phyloP scores from a whole-genome alignment of 2,888 invertebrate species.

The Harpalus rubripes region DNA sequence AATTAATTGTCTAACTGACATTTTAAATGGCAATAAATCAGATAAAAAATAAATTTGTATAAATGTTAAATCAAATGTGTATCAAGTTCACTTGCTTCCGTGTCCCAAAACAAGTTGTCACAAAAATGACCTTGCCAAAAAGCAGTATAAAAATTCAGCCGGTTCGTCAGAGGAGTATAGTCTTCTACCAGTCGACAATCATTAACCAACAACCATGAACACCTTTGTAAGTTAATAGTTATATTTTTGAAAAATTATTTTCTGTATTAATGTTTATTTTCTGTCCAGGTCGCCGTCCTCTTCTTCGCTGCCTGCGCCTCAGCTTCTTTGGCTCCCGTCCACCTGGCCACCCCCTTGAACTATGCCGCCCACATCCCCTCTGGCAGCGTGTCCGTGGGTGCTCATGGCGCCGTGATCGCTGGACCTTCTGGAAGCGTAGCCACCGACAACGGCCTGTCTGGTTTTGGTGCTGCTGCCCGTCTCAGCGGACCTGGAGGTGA shows the following conservation, averaged over 20 bases:
- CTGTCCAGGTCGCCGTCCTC: conserved; percentile 54
- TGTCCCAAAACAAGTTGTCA: conserved; percentile 27
- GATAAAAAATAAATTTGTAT: no score
- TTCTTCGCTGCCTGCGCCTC: conserved; percentile 57
- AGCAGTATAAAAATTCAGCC: conserved; percentile 42
- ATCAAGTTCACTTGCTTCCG: conserved; percentile 23
- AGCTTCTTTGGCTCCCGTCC: conserved; percentile 42
- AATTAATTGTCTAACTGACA: no score
- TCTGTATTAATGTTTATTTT: not conserved
- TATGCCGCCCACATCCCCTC: conserved; percentile 57
- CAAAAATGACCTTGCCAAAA: conserved; percentile 50
- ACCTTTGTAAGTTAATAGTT: conserved; percentile 53
- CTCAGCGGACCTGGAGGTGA: conserved; percentile 61
- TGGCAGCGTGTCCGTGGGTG: conserved; percentile 50
- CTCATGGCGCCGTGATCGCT: conserved; percentile 68
- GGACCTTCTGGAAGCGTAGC: conserved; percentile 67
- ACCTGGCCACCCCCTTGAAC: conserved; percentile 5
- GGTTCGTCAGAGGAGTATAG: conserved; percentile 26
- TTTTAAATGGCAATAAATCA: no score
- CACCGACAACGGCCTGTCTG: conserved; percentile 57
- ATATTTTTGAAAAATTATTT: not conserved
- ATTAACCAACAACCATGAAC: conserved; percentile 55
- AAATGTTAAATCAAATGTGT: not conserved
- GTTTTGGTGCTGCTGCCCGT: conserved; percentile 56
- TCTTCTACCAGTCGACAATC: conserved; percentile 59